Conservation (phyloP, 2,797 vertebrate species). For the Tachyglossus aculeatus region DNA sequence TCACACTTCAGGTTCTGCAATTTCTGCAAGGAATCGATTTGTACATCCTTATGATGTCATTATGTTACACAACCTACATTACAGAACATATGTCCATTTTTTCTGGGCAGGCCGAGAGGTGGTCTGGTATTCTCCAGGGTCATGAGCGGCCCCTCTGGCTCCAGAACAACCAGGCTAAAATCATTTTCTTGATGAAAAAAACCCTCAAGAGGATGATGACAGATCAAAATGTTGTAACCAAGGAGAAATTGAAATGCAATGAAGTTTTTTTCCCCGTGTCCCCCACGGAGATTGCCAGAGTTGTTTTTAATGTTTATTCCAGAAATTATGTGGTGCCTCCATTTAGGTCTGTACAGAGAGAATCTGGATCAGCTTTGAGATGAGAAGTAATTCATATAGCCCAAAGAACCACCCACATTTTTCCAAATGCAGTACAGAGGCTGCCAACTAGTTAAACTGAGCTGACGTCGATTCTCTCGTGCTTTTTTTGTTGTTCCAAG, state of each 20-base stretch:
- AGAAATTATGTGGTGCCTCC: fast-evolving
- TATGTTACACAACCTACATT: no score
- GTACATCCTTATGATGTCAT: no score
- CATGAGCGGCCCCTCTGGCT: no score
- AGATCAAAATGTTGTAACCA: neutral
- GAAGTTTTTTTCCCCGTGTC: no score
- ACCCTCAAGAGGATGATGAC: neutral
- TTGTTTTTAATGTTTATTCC: neutral
- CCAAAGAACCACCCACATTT: neutral
- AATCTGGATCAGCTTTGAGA: neutral
- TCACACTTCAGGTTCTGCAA: no score
- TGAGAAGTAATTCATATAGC: neutral
- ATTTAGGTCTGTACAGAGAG: neutral
- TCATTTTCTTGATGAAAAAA: neutral
- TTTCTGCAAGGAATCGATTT: no score
- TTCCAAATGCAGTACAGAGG: fast-evolving
- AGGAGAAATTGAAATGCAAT: neutral
- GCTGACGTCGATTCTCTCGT: neutral
- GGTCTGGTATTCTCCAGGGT: no score
- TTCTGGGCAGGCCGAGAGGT: no score
- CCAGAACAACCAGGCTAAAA: neutral
- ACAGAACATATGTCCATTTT: no score
- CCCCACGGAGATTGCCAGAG: neutral
- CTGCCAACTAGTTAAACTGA: neutral
- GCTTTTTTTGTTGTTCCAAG: neutral